Conservation (phyloP, 2,888 invertebrate genomes). For the Keiferia lycopersicella region DNA sequence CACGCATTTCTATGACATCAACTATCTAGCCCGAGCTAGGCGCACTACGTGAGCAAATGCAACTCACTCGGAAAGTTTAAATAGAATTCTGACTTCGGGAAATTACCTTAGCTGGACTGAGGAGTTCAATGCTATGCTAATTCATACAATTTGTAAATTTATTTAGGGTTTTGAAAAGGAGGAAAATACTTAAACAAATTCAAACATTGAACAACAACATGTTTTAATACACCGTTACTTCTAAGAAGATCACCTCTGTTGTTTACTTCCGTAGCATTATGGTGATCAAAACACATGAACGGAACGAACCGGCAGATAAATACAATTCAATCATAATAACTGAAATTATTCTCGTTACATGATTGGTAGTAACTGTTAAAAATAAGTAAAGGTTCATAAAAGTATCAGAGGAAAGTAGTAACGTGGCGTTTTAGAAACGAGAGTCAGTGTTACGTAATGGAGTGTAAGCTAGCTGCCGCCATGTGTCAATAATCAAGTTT, state of each 20-base stretch:
- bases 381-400: neutral
- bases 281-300: neutral
- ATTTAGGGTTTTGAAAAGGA: neutral
- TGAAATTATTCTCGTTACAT: neutral
- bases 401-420: neutral
- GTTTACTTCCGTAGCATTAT: neutral
- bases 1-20: slow-evolving; percentile 75
- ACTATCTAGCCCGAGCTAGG: slow-evolving; percentile 42
- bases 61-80: neutral
- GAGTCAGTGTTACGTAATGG: slow-evolving; percentile 24
- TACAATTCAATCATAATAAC: neutral
- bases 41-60: slow-evolving; percentile 3
- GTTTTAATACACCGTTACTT: slow-evolving; percentile 5
- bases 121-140: neutral
- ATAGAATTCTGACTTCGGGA: neutral
- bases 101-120: neutral
- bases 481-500: slow-evolving; percentile 73
- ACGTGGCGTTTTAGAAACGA: slow-evolving; percentile 22
- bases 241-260: neutral
- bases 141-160: neutral
- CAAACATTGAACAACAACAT: neutral
- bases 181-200: neutral
- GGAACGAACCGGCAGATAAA: neutral
- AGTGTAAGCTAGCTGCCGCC: slow-evolving; percentile 45
- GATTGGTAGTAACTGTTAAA: neutral